Base-by-base conservation (phyloP, 2,888 invertebrate species). In the Ditula angustiorana region DNA sequence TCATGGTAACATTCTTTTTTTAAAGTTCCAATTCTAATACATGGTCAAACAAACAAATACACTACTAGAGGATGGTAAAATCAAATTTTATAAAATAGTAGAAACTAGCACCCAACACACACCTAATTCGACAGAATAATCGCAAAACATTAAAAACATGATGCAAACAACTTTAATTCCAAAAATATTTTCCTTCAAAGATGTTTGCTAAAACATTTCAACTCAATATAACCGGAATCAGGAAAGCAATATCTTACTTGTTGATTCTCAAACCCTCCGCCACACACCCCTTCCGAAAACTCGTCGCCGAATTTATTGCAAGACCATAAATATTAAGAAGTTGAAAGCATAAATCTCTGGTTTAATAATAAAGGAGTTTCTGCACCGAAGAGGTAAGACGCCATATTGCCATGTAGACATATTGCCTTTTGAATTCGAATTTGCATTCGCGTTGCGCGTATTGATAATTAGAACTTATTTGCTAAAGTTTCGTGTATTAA, bases 261-360 rank as follows among this genome's bases (percentile, higher is more conserved):
- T 89, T 90, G 90, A 86, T 86, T 80, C 80, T 69, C 74, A 69
- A 71, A 70, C 69, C 74, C 74, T 76, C 82, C 86, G 82, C 77
- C 74, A 77, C 77, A 76, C 88, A 88, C 86, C 84, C 84, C 73
- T 58, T 58, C 77, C 78, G 67, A 70, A 77, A 83, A 82, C 78
- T 86, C 86, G 86, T 84, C 88, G 86, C 79, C 82, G 83, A 86
- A 92, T 92, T 92, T 92, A 92, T 92, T 85, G 86, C 90, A 69
- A 68, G 70, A 81, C 84, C 81, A 92, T 92, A 92, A 92, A 92
- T 92, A 92, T 92, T 91, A 92, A 92, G 92, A 92, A 92, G 81
- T 92, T 92, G 76, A 68, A 67, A 74, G 78, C 84, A 88, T 92
- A 92, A 92, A 92, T 91, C 90, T 86, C 78, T 67, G 83, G 77